Evolutionary conservation across 2,113 vertebrate species (phyloP).

Genomic region (Suricata suricatta): DNA sequence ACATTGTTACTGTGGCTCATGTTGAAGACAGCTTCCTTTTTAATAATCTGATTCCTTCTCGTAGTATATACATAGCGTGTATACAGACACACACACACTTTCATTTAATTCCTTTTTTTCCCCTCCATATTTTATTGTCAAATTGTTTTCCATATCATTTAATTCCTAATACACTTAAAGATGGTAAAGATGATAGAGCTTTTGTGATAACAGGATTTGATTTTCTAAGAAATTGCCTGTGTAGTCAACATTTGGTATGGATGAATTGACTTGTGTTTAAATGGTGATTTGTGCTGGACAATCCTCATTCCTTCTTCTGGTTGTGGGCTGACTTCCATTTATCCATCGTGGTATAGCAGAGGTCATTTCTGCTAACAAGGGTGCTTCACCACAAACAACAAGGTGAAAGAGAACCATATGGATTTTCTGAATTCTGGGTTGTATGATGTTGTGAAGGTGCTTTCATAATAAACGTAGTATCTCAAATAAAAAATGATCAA

Average conservation of each 20-base stretch:
- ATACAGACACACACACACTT: background rate
- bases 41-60: conserved; percentile 28
- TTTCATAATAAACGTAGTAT: background rate
- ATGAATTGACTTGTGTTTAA: background rate
- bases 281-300: background rate
- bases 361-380: background rate
- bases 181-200: background rate
- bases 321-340: background rate
- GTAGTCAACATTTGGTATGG: background rate
- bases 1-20: background rate
- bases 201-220: background rate
- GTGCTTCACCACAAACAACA: background rate
- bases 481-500: background rate
- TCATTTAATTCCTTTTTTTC: background rate
- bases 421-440: background rate
- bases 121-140: no score
- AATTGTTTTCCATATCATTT: no score
- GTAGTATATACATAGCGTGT: background rate
- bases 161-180: background rate
- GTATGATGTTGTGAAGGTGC: background rate
- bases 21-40: background rate
- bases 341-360: background rate
- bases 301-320: background rate
- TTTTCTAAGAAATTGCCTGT: conserved; percentile 21
- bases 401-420: background rate